Percentiles rank a stretch among this genome's conserved stretches.
Conservation (phyloP, 1,140 invertebrate genomes). For the Drosophila subpulchrella region DNA sequence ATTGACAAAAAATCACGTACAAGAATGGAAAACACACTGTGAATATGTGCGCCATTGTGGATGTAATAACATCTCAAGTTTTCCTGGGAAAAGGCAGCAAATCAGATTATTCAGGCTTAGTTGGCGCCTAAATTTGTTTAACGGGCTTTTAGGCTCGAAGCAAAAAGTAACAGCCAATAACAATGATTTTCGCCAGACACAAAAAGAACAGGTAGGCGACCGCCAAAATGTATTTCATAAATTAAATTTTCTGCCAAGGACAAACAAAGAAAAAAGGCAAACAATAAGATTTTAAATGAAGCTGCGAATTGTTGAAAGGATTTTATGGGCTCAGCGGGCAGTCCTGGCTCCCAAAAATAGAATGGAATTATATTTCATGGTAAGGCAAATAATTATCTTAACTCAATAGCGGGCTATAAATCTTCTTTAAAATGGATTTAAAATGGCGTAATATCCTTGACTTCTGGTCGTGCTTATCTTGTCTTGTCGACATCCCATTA, state of each 20-base stretch:
- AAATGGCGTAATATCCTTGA: no score
- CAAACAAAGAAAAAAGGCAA: constrained; percentile 27
- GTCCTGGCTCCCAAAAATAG: constrained; percentile 10
- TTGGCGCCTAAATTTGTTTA: constrained; percentile 67
- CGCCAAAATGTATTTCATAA: constrained; percentile 52
- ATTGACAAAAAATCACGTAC: constrained; percentile 64
- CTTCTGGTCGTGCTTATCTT: no score
- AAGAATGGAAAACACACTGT: constrained; percentile 42
- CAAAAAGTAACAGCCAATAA: constrained; percentile 17
- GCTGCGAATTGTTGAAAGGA: neutral
- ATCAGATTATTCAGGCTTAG: constrained; percentile 73
- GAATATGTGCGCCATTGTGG: constrained; percentile 13
- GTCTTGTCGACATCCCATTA: no score
- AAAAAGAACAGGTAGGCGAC: constrained; percentile 21
- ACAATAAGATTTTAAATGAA: constrained; percentile 7
- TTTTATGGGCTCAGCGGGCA: neutral
- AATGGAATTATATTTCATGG: neutral
- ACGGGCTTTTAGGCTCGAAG: constrained; percentile 51
- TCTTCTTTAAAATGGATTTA: no score
- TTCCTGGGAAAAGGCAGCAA: constrained; percentile 18
- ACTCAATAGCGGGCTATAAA: no score
- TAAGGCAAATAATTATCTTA: no score
- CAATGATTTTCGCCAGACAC: constrained; percentile 1
- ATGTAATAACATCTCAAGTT: constrained; percentile 26
- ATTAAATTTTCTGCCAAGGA: constrained; percentile 55